Evolutionary conservation across 2,797 vertebrate genomes (phyloP), one percentile per base, ranked within the genome.

Genomic region (Lutjanus argentimaculatus): DNA sequence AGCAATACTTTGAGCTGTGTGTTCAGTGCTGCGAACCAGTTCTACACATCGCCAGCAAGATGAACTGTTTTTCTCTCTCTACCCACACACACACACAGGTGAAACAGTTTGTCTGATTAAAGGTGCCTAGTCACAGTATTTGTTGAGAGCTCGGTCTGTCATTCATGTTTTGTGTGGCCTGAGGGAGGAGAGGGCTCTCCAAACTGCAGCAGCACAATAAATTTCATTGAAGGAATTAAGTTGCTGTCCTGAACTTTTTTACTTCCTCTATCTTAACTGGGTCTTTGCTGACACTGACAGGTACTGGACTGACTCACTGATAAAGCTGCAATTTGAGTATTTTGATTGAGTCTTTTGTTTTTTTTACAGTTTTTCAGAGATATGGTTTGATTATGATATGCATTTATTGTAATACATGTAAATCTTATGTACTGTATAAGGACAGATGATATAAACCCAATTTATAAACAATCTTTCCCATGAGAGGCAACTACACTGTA

Each of bases 81-180:
- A 21, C 17, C 52, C 15, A 15, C 43, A 49, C 45, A 43, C 67
- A 51, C 59, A 57, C 43, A 55, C 61, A 55, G 70, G 71, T 79
- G 71, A 69, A 75, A 46, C 56, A 30, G 61, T 75, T 51, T 58
- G 65, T 63, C 52, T 82, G 83, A 83, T 59, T 72, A 72, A 71
- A 45, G 69, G 63, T 58, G 65, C 64, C 72, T 58, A 66, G 61
- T 68, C 55, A 16, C 81, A 74, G 78, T 83, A 64, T 86, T 90
- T 88, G 77, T 74, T 21, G 69, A 67, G 77, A 63, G 63, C 56
- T 69, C 25, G 43, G 56, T 72, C 75, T 80, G 86, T 84, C 74
- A 78, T 80, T 87, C 70, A 71, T 61, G 30, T 75, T 88, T 61
- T 82, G 59, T 85, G 75, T 58, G 58, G 17, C 82, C 83, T 61